Conservation (phyloP, 2,797 vertebrate species). For the Remorina albescens region DNA sequence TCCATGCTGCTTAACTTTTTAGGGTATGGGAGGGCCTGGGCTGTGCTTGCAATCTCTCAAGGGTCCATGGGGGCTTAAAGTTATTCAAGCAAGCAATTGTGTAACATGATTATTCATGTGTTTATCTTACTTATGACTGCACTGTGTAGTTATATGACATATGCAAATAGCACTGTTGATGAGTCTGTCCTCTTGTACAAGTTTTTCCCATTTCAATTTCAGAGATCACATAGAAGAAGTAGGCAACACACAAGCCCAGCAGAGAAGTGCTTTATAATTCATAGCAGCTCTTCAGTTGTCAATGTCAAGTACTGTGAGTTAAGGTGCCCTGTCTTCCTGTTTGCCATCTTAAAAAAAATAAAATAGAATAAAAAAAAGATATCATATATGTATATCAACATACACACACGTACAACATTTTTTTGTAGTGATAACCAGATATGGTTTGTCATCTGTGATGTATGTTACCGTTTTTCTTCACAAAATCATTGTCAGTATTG, state of each 20-base stretch:
- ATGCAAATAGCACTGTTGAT: neutral
- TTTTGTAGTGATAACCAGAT: neutral
- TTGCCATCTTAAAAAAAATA: too few species aligned
- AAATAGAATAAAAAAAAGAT: too few species aligned
- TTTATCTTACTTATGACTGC: conserved; percentile 1
- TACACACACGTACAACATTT: neutral
- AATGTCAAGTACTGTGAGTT: neutral
- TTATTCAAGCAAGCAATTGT: neutral
- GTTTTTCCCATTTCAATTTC: too few species aligned
- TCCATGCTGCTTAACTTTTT: too few species aligned
- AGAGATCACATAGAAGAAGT: neutral
- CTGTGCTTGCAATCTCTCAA: too few species aligned
- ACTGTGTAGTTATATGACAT: neutral
- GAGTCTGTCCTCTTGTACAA: too few species aligned
- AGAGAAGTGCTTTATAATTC: conserved; percentile 14
- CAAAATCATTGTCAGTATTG: conserved; percentile 18
- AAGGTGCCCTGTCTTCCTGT: too few species aligned
- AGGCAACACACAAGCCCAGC: neutral
- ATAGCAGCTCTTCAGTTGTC: neutral
- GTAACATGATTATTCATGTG: conserved; percentile 4
- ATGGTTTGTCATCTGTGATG: conserved; percentile 5
- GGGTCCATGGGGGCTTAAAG: neutral
- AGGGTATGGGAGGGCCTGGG: too few species aligned
- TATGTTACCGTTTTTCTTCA: conserved; percentile 32
- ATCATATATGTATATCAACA: too few species aligned